Conservation (phyloP, 37 sponge, comb jelly and placozoan species). For the Corticium candelabrum region DNA sequence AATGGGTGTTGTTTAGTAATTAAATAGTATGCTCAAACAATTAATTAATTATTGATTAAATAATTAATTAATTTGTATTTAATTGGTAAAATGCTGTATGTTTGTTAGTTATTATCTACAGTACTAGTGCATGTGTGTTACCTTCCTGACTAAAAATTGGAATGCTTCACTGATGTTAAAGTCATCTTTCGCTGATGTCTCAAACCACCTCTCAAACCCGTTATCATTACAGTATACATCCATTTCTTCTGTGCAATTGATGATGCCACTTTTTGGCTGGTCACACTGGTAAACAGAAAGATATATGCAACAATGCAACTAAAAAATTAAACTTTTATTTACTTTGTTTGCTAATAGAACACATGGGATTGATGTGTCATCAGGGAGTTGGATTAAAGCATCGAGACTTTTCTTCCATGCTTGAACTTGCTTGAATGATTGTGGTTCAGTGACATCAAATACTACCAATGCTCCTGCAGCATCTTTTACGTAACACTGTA, state of each 20-base stretch:
- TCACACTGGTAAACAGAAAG: constrained; percentile 52
- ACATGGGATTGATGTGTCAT: constrained; percentile 82
- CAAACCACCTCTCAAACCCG: constrained; percentile 80
- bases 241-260: constrained; percentile 59
- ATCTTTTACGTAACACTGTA: constrained; percentile 93
- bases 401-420: constrained; percentile 95
- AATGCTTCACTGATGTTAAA: constrained; percentile 93
- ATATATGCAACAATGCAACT: not conserved
- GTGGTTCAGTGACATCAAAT: constrained; percentile 80
- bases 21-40: no score
- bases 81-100: no score
- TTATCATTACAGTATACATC: constrained; percentile 91
- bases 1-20: no score
- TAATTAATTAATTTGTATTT: no score
- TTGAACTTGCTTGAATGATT: constrained; percentile 90
- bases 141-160: constrained; percentile 75
- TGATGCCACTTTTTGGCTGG: constrained; percentile 71
- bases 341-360: constrained; percentile 96
- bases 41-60: no score
- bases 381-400: constrained; percentile 68
- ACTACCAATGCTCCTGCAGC: constrained; percentile 97
- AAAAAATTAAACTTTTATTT: not conserved
- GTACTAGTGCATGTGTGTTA: no score
- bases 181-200: constrained; percentile 98
- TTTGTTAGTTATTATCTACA: no score